Evolutionary conservation across 1,140 invertebrate genomes (phyloP), one percentile per base, ranked within the genome.

Genomic region (Listronotus bonariensis): DNA sequence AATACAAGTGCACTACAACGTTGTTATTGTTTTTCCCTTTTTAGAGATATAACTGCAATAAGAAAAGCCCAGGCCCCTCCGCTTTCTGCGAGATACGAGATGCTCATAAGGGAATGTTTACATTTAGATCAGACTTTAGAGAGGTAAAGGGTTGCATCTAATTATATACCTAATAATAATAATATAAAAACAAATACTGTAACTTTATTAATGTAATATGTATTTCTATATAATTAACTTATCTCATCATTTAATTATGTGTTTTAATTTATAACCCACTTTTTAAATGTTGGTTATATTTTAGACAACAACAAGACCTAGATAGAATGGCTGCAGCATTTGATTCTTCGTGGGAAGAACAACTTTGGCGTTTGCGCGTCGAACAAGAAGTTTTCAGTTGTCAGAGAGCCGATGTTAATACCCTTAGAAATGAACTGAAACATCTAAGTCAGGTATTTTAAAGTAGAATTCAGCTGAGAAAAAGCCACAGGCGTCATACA

Each of bases 261-360:
- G 20, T 26, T 26, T 26, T 5, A 26, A 26, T 26, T 26, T 26
- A 26, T 26, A 26, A 26, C 20, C 5, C 20, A 26, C 1, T 26
- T 5, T 26, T 5, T 26, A 26, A 26, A 26, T 26, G 20, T 26
- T 26, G 20, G 20, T 26, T 26, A 3, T n/a, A 4, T 54, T 53
- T 42, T 36, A 71, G 85, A 52, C 86, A 88, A 71, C 84, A 87
- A 64, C 79, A 83, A 15, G 87, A 89, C 72, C 72, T 89, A 62
- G 87, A 89, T 57, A 77, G 85, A 46, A 78, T 88, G 64, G 80
- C 83, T 53, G 80, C 79, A 8, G 80, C 85, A 0, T 89, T 89
- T 66, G 86, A 88, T 65, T 80, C 82, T 0, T 79, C 85, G 0
- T 89, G 88, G 88, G 87, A 89, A 68, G 87, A 89, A 67, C 86